Evolutionary conservation across 2,113 vertebrate genomes (phyloP).

Genomic region (Callocephalon fimbriatum): DNA sequence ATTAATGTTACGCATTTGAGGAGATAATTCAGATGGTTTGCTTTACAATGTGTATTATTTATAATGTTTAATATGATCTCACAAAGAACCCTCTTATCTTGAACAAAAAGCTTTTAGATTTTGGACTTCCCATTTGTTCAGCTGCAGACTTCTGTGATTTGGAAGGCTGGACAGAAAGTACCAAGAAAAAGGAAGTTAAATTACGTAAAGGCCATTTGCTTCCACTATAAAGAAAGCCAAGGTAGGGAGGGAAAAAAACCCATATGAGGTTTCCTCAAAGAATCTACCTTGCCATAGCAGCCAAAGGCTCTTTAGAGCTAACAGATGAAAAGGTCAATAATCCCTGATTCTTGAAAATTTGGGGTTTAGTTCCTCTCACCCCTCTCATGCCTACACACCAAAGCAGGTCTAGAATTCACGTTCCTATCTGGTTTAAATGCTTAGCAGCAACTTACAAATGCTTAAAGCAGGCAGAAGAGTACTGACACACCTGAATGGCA

Average conservation of each 20-base stretch:
- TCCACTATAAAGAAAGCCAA: not conserved
- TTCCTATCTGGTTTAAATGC: not conserved
- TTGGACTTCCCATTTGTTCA: slow-evolving; percentile 8
- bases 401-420: not conserved
- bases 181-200: not conserved
- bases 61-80: not conserved
- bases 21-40: not conserved
- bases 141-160: slow-evolving; percentile 1
- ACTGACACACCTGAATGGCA: not conserved
- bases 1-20: not conserved
- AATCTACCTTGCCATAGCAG: not conserved
- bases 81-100: slow-evolving; percentile 1
- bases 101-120: not conserved
- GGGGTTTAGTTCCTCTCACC: not conserved
- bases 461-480: not conserved
- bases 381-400: not conserved
- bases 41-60: not conserved
- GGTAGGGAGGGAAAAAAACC: not conserved
- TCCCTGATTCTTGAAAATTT: not conserved
- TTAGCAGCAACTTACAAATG: not conserved
- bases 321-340: not conserved
- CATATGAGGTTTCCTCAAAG: not conserved
- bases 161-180: not conserved
- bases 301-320: not conserved
- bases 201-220: not conserved